A percentile compares a stretch with the other conserved stretches of the same genome.
Evolutionary conservation across 1,140 invertebrate genomes (phyloP).

Genomic region (Apis cerana): DNA sequence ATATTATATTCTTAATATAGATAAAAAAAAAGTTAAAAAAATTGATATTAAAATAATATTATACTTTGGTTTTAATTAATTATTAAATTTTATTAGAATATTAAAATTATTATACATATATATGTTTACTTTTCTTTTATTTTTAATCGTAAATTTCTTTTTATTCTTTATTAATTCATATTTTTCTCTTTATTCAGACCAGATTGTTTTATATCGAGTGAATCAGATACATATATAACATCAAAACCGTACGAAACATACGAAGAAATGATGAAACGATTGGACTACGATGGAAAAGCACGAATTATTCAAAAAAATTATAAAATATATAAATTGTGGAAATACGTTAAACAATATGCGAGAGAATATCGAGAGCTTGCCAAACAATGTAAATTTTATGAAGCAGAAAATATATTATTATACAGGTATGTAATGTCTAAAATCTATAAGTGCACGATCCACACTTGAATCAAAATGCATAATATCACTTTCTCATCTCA

Average conservation of each 20-base stretch:
- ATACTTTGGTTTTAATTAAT: too few relatives aligned
- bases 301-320: slow-evolving; percentile 84
- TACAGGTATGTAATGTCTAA: slow-evolving; percentile 68
- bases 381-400: slow-evolving; percentile 76
- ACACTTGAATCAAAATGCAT: too few relatives aligned
- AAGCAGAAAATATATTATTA: slow-evolving; percentile 67
- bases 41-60: too few relatives aligned
- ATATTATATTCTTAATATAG: slow-evolving; percentile 19
- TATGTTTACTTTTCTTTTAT: too few relatives aligned
- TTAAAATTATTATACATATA: neutral
- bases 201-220: slow-evolving; percentile 82
- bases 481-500: slow-evolving; percentile 62
- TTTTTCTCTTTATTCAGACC: slow-evolving; percentile 59
- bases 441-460: neutral
- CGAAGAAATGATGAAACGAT: slow-evolving; percentile 79
- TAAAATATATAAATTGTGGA: slow-evolving; percentile 76
- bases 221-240: slow-evolving; percentile 82
- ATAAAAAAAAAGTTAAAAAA: neutral
- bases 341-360: slow-evolving; percentile 69
- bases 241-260: slow-evolving; percentile 82
- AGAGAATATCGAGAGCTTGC: slow-evolving; percentile 67
- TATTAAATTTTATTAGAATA: neutral
- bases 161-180: neutral
- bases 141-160: neutral
- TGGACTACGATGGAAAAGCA: slow-evolving; percentile 81